These are phyloP conservation scores for Bombus sylvicola DNA, from an alignment of 1,140 invertebrate genomes.

Conservation along the genomic window DNA sequence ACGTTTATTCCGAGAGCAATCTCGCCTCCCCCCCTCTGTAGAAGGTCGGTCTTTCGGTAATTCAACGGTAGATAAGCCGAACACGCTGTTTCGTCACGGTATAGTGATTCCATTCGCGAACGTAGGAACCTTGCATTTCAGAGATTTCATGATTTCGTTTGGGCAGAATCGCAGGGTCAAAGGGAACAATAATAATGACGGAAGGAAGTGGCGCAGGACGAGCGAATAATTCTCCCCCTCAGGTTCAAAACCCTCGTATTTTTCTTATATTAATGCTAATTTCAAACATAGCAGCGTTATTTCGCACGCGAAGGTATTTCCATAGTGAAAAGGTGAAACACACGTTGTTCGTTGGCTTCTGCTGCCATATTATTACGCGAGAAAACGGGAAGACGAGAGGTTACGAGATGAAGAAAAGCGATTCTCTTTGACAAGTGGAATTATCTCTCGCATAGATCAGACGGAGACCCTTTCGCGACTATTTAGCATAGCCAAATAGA, in stretches of 20 bases:
- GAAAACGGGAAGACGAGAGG: background rate
- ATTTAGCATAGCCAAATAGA: background rate
- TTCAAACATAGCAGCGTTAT: slow-evolving; percentile 73
- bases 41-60: background rate
- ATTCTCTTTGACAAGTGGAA: background rate
- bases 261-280: slow-evolving; percentile 79
- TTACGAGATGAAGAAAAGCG: background rate
- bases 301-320: slow-evolving; percentile 9
- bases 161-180: background rate
- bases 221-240: slow-evolving; percentile 20
- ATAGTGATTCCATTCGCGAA: too few species aligned
- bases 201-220: slow-evolving; percentile 39
- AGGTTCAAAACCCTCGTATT: slow-evolving; percentile 56
- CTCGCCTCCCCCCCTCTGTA: too few species aligned
- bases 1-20: background rate
- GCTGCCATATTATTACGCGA: background rate
- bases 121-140: background rate
- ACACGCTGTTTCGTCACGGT: background rate
- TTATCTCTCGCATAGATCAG: background rate
- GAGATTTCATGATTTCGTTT: slow-evolving; percentile 12
- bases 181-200: slow-evolving; percentile 36
- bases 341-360: slow-evolving; percentile 33
- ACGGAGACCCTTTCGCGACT: background rate
- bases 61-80: background rate
- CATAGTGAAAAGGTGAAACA: background rate